Percentiles rank a stretch among this genome's conserved stretches.
Evolutionary conservation across 1,140 invertebrate species (phyloP).

Genomic region (Nasonia longicornis): DNA sequence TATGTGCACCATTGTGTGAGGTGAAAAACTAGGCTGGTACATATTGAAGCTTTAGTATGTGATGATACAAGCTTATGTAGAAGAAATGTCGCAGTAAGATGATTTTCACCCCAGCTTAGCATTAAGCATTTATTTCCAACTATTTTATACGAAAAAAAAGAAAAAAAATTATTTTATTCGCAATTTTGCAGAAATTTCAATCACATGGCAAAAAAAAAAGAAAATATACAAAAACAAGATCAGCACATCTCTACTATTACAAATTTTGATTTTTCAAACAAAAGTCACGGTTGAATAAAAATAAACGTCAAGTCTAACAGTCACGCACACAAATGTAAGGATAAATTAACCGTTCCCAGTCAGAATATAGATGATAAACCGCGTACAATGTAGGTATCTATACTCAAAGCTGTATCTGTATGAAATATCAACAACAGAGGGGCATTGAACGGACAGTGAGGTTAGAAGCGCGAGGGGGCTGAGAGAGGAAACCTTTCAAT

Average conservation of each 20-base stretch:
- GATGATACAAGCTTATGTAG: slow-evolving; percentile 29
- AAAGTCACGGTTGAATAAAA: background rate
- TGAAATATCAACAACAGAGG: background rate
- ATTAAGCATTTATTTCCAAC: slow-evolving; percentile 37
- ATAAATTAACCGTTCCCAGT: background rate
- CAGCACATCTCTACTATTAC: background rate
- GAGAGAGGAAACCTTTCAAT: background rate
- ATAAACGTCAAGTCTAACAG: background rate
- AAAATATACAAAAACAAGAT: background rate
- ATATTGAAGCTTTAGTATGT: slow-evolving; percentile 56
- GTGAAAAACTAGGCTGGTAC: slow-evolving; percentile 64
- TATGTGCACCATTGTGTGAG: slow-evolving; percentile 65
- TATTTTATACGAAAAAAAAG: slow-evolving; percentile 37
- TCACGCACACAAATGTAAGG: background rate
- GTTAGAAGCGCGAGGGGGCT: slow-evolving; percentile 3
- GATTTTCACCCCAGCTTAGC: slow-evolving; percentile 15
- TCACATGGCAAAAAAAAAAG: background rate
- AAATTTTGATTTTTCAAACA: too few relatives aligned
- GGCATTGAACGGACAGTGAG: slow-evolving; percentile 15
- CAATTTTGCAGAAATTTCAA: background rate
- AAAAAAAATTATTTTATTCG: background rate
- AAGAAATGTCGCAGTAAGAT: slow-evolving; percentile 15
- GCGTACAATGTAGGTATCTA: background rate
- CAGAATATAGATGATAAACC: background rate
- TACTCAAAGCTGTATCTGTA: background rate